Evolutionary conservation across 2,797 vertebrate species (phyloP).

Genomic region (Atherinosoma microstoma): DNA sequence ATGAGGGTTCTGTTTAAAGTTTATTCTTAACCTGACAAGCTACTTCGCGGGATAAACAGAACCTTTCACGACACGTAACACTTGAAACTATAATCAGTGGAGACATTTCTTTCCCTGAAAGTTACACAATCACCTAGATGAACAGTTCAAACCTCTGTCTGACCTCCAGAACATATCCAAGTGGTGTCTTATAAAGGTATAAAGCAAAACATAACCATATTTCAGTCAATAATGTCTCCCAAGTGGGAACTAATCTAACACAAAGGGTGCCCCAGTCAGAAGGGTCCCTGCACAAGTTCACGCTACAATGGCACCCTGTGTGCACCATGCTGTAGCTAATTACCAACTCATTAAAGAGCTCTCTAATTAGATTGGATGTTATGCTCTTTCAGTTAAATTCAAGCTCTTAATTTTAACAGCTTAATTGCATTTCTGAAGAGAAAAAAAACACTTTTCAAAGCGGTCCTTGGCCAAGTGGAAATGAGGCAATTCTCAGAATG

Average conservation of each 20-base stretch:
- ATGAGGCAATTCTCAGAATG: slow-evolving; percentile 44
- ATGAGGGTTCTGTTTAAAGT: slow-evolving; percentile 14
- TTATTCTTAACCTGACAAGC: background rate
- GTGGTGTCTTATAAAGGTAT: slow-evolving; percentile 60
- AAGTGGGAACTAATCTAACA: slow-evolving; percentile 79
- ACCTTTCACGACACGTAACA: slow-evolving; percentile 6
- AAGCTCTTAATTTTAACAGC: slow-evolving; percentile 75
- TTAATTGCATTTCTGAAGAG: slow-evolving; percentile 79
- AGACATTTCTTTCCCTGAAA: background rate
- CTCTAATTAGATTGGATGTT: slow-evolving; percentile 84
- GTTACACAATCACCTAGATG: slow-evolving; percentile 5
- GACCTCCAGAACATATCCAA: slow-evolving; percentile 59
- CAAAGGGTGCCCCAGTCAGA: slow-evolving; percentile 75
- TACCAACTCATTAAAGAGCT: slow-evolving; percentile 75
- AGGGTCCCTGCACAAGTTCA: slow-evolving; percentile 72
- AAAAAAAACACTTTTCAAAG: slow-evolving; percentile 58
- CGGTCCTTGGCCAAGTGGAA: slow-evolving; percentile 38
- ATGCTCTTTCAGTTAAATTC: slow-evolving; percentile 79
- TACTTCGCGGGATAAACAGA: background rate
- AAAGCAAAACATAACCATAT: slow-evolving; percentile 75
- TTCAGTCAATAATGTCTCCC: slow-evolving; percentile 77
- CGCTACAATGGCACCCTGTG: slow-evolving; percentile 74
- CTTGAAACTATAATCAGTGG: background rate
- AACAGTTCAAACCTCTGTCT: slow-evolving; percentile 46
- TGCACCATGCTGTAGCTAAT: slow-evolving; percentile 74